Evolutionary conservation across 2,113 vertebrate genomes (phyloP), one percentile per base, ranked within the genome.

Genomic region (Collichthys lucidus): DNA sequence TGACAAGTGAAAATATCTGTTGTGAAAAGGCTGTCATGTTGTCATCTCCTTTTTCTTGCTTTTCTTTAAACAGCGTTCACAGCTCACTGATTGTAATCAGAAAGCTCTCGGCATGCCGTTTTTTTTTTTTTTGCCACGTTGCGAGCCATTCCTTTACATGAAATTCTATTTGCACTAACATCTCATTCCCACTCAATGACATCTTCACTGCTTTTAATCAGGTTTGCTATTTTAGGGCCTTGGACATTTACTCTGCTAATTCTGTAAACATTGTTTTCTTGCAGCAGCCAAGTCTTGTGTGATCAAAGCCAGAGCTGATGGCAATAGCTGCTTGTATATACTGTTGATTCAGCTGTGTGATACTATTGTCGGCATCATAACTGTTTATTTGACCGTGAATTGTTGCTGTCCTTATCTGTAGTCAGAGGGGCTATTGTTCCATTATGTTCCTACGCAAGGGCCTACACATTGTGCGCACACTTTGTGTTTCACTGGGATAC

Each of bases 341-440:
- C 81, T 93, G 93, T 94, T 94, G 92, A 94, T 93, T 93, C 92
- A 94, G 92, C 86, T 79, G 90, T 84, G 84, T 84, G 90, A 92
- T 92, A 87, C 91, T 83, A 93, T 94, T 93, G 93, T 93, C 72
- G 77, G 77, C 87, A 84, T 86, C 86, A 86, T 89, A 91, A 87
- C 86, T 94, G 91, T 93, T 93, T 94, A 92, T 94, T 94, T 94
- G 92, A 86, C 89, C 81, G 42, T 90, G 88, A 83, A 94, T 94
- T 93, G 93, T 94, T 86, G 81, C 87, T 72, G 80, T 83, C 87
- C 85, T 94, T 94, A 94, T 94, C 92, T 89, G 62, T 75, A 80
- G 84, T 90, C 80, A 73, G 80, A 82, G 76, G 61, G 76, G n/a
- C 86, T 88, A 93, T 93, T 93, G 92, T 93, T 93, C 89, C 85